phyloP scores from a whole-genome alignment of 2,797 vertebrate species.

The Sibirionetta formosa region DNA sequence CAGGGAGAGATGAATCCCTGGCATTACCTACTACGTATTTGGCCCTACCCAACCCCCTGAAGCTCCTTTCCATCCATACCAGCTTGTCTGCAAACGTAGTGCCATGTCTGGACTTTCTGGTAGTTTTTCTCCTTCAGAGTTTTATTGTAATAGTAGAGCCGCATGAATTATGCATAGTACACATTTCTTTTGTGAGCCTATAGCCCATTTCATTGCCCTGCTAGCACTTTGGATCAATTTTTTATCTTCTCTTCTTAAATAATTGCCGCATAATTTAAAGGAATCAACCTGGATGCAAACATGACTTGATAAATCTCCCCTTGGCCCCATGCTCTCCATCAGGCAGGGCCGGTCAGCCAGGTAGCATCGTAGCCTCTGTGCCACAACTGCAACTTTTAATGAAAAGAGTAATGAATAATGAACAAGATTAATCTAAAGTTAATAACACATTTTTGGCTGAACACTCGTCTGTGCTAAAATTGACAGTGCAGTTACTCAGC shows the following conservation, averaged over 20 bases:
- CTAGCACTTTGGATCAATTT: not conserved
- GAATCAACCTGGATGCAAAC: not conserved
- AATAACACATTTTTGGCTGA: not conserved
- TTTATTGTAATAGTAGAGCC: not conserved
- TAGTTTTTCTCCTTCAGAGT: not conserved
- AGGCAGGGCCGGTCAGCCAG: not conserved
- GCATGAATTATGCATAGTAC: not conserved
- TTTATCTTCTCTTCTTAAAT: slow-evolving; percentile 24
- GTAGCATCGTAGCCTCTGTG: not conserved
- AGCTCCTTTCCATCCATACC: not conserved
- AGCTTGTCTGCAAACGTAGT: not conserved
- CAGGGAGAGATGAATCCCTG: not conserved
- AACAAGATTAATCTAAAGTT: not conserved
- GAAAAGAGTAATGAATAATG: slow-evolving; percentile 23
- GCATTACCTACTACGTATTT: accelerated
- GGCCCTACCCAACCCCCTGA: not conserved
- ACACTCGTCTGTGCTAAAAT: not conserved
- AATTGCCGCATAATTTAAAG: slow-evolving; percentile 18
- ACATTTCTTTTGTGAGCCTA: not conserved
- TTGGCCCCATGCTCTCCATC: not conserved
- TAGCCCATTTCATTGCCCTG: not conserved
- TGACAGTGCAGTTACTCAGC: not conserved
- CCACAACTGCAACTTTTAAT: not conserved
- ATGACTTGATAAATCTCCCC: not conserved
- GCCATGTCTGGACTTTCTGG: not conserved